These are phyloP conservation scores for Paedocypris sp. DNA, from an alignment of 2,113 vertebrate species.

Conservation along the genomic window DNA sequence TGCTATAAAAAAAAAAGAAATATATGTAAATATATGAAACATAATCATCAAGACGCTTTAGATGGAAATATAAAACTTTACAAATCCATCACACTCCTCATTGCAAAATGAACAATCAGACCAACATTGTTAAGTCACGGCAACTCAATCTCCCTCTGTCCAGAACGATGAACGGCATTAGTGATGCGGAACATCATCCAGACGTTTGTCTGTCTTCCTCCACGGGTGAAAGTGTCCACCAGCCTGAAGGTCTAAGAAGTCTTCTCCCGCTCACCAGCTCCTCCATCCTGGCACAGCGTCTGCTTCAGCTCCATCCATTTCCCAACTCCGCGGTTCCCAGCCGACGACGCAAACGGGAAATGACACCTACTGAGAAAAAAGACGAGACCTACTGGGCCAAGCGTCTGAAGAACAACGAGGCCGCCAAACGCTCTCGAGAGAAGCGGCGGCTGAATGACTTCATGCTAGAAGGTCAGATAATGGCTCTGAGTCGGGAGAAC, in stretches of 20 bases:
- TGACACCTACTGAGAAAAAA: conserved; percentile 50
- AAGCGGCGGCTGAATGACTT: conserved; percentile 50
- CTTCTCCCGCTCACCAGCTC: neutral
- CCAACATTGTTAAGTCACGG: neutral
- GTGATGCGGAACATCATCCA: neutral
- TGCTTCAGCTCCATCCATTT: conserved; percentile 18
- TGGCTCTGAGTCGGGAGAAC: conserved; percentile 59
- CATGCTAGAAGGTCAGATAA: conserved; percentile 52
- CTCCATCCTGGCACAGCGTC: conserved; percentile 16
- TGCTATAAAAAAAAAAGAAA: no score
- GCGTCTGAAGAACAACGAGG: conserved; percentile 60
- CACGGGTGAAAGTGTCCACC: conserved; percentile 20
- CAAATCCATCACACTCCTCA: no score
- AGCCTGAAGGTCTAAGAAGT: neutral
- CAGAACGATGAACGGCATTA: conserved; percentile 34
- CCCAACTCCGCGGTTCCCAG: neutral
- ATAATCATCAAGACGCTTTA: no score
- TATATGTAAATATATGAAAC: no score
- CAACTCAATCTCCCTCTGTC: neutral
- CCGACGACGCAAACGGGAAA: conserved; percentile 47
- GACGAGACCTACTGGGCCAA: conserved; percentile 61
- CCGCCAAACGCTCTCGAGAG: conserved; percentile 56
- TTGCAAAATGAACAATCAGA: no score
- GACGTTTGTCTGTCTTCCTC: conserved; percentile 20
- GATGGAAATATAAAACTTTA: no score